Base-by-base conservation (phyloP, 2,113 vertebrate species). In the Empidonax alnorum region DNA sequence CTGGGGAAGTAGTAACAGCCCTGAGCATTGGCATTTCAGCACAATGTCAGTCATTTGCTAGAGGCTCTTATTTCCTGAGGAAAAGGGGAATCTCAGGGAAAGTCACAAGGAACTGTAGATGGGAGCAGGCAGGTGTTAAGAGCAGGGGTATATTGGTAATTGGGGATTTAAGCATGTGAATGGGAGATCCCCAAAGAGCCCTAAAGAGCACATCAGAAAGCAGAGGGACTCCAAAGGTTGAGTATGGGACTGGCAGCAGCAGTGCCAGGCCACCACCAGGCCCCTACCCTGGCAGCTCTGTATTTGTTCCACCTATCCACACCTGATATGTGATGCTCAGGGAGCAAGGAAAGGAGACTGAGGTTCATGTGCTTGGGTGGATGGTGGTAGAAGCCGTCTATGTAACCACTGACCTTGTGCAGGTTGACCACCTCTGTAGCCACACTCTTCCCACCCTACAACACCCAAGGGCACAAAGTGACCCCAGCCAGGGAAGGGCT, bases 271-370 rank as follows among this genome's bases (percentile, higher is more conserved):
- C 30, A 33, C 3, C 27, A 44, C 6, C 0, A 2, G 2, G 2
- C 21, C 39, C 41, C 52, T 44, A 5, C 5, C 3, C 5, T 2
- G 3, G 35, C 25, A 65, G 44, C 46, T 55, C 47, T 55, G 56
- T 28, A 62, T 72, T 50, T 27, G 7, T 37, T 61, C 35, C 52
- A 44, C 9, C 8, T 8, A 5, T 16, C 37, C 41, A 14, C 24
- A 39, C 2, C 2, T 2, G 6, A 8, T 6, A 35, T 0, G 0
- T 6, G 28, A 7, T 66, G 35, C 3, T 41, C 1, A 0, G 25
- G 25, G 37, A 83, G 39, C 0, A 55, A 30, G 12, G 22, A 30
- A 65, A 73, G 39, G 24, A 66, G 24, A 39, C 11, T 0, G 8
- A 50, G 5, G 14, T 6, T 25, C 35, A 24, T 0, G 0, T 14